Evolutionary conservation across 92 coral and sea anemone genomes (phyloP).

Genomic region (Heliopora coerulea): DNA sequence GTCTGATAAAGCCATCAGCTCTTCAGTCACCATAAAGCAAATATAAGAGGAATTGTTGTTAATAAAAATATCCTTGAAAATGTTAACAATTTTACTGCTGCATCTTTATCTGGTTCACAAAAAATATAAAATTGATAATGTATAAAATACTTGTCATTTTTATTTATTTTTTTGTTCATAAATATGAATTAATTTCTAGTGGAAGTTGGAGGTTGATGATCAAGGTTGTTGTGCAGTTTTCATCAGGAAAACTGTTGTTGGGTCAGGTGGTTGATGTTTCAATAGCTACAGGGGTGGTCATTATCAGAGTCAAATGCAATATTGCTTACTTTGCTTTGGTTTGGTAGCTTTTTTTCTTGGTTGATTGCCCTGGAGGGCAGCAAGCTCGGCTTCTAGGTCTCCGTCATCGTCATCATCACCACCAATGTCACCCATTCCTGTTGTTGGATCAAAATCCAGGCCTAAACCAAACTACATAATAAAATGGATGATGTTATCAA

Average conservation of each 20-base stretch:
- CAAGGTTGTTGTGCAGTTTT: too few species aligned
- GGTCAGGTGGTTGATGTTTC: too few species aligned
- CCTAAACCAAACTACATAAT: slow-evolving; percentile 51
- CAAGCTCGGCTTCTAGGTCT: slow-evolving; percentile 93
- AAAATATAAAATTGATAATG: too few species aligned
- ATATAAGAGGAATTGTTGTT: not conserved
- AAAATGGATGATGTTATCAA: too few species aligned
- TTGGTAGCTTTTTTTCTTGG: not conserved
- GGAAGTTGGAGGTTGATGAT: too few species aligned
- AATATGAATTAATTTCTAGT: too few species aligned
- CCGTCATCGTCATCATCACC: slow-evolving; percentile 75
- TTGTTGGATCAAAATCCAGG: slow-evolving; percentile 58
- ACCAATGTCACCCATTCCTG: slow-evolving; percentile 57
- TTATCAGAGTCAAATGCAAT: not conserved
- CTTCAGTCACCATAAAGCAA: slow-evolving; percentile 43
- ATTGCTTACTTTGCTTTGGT: slow-evolving; percentile 30
- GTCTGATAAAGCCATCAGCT: slow-evolving; percentile 48
- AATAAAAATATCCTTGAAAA: not conserved
- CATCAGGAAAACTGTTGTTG: too few species aligned
- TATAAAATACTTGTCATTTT: too few species aligned
- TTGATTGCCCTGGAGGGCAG: slow-evolving; percentile 73
- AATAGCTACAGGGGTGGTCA: too few species aligned
- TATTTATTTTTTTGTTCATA: too few species aligned
- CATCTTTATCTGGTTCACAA: too few species aligned
- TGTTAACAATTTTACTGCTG: not conserved